Percentiles rank a stretch among this genome's conserved stretches.
Evolutionary conservation across 2,888 invertebrate genomes (phyloP).

Genomic region (Drosophila infuscata): DNA sequence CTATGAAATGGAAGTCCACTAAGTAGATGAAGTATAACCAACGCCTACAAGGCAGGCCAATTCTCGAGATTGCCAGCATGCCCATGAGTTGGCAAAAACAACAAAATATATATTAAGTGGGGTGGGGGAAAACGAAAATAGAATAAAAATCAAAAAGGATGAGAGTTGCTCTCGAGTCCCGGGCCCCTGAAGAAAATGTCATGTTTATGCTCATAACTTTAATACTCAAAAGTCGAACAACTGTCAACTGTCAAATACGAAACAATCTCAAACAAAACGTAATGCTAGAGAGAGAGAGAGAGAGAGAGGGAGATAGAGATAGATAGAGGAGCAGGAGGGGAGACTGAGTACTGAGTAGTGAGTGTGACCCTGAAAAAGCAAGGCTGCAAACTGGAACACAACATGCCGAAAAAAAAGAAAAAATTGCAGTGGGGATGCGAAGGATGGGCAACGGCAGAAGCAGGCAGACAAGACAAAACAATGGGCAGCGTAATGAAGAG

Average conservation of each 20-base stretch:
- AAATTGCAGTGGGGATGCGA: conserved; percentile 58
- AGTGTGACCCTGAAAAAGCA: conserved; percentile 72
- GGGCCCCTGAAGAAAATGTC: conserved; percentile 49
- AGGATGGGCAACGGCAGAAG: conserved; percentile 34
- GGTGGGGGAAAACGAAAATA: conserved; percentile 17
- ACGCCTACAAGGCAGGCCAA: conserved; percentile 36
- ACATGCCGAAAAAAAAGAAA: conserved; percentile 47
- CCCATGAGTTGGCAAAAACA: conserved; percentile 37
- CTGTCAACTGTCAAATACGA: conserved; percentile 82
- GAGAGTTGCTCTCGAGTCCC: conserved; percentile 48
- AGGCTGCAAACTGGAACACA: conserved; percentile 72
- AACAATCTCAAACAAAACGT: conserved; percentile 56
- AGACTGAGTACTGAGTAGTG: conserved; percentile 10
- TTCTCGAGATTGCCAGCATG: conserved; percentile 19
- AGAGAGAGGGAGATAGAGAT: not conserved
- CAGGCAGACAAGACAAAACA: conserved; percentile 60
- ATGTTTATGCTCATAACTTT: conserved; percentile 82
- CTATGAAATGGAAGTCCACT: not conserved
- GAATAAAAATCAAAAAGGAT: conserved; percentile 40
- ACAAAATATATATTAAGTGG: not conserved
- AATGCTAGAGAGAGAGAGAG: conserved; percentile 3
- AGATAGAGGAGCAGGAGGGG: conserved; percentile 1
- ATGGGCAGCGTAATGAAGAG: conserved; percentile 73
- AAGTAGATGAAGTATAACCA: conserved; percentile 18
- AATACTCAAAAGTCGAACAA: conserved; percentile 75